Conservation (phyloP, 2,888 invertebrate species). For the Caenorhabditis sp. region DNA sequence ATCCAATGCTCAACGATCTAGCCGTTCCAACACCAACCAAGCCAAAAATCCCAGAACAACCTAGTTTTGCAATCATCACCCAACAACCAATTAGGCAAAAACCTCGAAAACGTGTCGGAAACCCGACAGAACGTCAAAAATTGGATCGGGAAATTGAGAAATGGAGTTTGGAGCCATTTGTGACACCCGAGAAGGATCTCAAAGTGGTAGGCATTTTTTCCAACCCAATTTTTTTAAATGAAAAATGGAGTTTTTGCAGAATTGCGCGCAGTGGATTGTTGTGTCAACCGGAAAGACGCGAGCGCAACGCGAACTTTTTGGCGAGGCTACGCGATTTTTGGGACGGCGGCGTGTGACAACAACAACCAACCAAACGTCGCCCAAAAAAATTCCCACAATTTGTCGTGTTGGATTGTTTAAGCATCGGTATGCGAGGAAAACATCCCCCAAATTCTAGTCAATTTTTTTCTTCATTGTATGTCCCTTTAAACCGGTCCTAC, state of each 20-base stretch:
- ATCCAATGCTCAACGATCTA: no score
- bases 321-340: constrained; percentile 21
- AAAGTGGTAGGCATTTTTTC: constrained; percentile 16
- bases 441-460: neutral
- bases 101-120: constrained; percentile 17
- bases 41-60: neutral
- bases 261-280: constrained; percentile 36
- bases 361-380: neutral
- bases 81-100: constrained; percentile 3
- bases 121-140: constrained; percentile 3
- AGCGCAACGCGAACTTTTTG: constrained; percentile 23
- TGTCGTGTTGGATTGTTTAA: constrained; percentile 28
- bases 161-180: constrained; percentile 11
- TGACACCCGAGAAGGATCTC: constrained; percentile 26
- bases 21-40: no score
- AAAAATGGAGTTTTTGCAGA: constrained; percentile 28
- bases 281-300: constrained; percentile 30
- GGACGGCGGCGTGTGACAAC: neutral
- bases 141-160: neutral
- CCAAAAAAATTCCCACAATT: constrained; percentile 11
- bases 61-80: neutral
- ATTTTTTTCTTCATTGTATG: neutral
- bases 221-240: neutral
- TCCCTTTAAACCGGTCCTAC: neutral
- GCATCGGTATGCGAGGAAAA: constrained; percentile 13